Percentiles rank a stretch among this genome's conserved stretches.
Evolutionary conservation across 2,888 invertebrate genomes (phyloP).

Genomic region (Cantharis rustica): DNA sequence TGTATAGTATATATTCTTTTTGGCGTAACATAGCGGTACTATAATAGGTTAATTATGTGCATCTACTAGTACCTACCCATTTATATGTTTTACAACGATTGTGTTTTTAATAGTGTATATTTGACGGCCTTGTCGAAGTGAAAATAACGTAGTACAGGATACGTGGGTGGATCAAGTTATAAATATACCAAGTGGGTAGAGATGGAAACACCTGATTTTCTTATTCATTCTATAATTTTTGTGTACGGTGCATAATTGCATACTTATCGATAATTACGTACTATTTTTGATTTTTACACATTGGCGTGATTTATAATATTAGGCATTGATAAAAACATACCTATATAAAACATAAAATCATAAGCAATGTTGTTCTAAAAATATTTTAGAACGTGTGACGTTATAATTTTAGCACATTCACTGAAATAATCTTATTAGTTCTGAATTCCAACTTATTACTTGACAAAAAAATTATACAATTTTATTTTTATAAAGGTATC

Average conservation of each 20-base stretch:
- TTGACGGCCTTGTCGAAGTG: constrained; percentile 47
- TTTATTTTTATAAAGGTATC: not conserved
- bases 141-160: constrained; percentile 47
- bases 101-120: constrained; percentile 29
- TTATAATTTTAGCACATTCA: constrained; percentile 16
- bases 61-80: not conserved
- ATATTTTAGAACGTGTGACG: constrained; percentile 12
- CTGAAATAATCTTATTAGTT: constrained; percentile 11
- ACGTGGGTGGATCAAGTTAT: constrained; percentile 43
- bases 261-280: not conserved
- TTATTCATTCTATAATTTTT: constrained; percentile 22
- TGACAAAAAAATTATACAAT: not conserved
- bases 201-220: constrained; percentile 49
- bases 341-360: not conserved
- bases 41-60: not conserved
- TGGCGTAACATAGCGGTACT: not conserved
- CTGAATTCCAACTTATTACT: constrained; percentile 16
- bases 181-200: constrained; percentile 39
- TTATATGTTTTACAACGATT: constrained; percentile 1
- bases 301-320: not conserved
- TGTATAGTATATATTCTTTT: not conserved
- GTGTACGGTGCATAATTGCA: not conserved
- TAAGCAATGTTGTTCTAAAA: not conserved
- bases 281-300: not conserved
- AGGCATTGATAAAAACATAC: not conserved